Conservation (phyloP, 2,113 vertebrate species). For the Promerops cafer region DNA sequence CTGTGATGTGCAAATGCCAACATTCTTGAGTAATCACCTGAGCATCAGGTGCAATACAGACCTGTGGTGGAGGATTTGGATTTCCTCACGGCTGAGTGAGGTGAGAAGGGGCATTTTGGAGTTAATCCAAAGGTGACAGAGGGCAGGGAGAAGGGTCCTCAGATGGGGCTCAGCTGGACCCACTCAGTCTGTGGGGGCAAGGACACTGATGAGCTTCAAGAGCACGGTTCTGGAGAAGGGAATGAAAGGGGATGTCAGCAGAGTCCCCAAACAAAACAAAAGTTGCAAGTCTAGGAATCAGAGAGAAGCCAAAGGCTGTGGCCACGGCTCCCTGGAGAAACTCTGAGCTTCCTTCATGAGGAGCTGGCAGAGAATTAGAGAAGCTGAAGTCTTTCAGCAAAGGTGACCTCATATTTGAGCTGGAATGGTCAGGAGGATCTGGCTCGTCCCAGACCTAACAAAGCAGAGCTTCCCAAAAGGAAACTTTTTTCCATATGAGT, state of each 20-base stretch:
- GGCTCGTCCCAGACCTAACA: not conserved
- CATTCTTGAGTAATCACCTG: not conserved
- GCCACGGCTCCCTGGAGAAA: not conserved
- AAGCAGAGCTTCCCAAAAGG: not conserved
- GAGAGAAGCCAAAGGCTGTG: not conserved
- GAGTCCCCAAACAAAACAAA: not conserved
- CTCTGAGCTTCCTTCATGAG: not conserved
- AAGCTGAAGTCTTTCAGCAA: not conserved
- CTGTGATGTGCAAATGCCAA: not conserved
- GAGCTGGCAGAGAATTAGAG: not conserved
- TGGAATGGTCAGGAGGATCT: not conserved
- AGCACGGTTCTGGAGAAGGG: not conserved
- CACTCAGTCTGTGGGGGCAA: not conserved
- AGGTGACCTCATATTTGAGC: not conserved
- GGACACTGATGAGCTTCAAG: not conserved
- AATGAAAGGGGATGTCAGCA: not conserved
- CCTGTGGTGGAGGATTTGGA: not conserved
- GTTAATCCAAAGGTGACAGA: not conserved
- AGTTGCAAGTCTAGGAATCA: not conserved
- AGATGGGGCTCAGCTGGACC: not conserved
- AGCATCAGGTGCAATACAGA: not conserved
- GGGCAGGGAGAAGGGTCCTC: not conserved
- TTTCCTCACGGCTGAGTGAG: not conserved
- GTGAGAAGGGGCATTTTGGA: rapidly evolving
- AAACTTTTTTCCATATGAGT: not conserved